These are phyloP conservation scores for Bucco capensis DNA, from an alignment of 2,113 vertebrate genomes.

Conservation along the genomic window DNA sequence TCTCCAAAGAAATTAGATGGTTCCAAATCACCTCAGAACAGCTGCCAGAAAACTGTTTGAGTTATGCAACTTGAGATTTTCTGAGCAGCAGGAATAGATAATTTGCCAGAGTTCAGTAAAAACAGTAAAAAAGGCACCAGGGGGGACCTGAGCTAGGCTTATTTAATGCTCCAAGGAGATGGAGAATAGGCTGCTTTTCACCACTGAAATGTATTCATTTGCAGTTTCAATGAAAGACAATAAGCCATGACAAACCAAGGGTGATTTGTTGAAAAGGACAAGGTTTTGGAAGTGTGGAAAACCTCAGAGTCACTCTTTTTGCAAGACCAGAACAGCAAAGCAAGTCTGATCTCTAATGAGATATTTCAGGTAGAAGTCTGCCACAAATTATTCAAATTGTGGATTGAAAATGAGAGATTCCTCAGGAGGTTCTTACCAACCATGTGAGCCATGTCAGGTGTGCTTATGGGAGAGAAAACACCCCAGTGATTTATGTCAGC, in stretches of 20 bases:
- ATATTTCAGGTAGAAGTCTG: not conserved
- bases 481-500: not conserved
- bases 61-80: not conserved
- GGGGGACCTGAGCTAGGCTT: not conserved
- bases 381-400: not conserved
- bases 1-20: not conserved
- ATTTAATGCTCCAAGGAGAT: not conserved
- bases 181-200: not conserved
- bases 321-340: not conserved
- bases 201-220: not conserved
- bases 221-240: not conserved
- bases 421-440: not conserved
- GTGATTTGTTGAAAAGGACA: not conserved
- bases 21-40: constrained; percentile 5
- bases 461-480: not conserved
- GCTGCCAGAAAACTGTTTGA: not conserved
- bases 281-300: not conserved
- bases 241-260: not conserved
- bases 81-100: not conserved
- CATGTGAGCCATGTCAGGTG: not conserved
- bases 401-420: not conserved
- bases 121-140: not conserved
- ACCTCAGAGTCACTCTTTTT: not conserved
- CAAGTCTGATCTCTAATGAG: not conserved
- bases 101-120: not conserved